phyloP scores from a whole-genome alignment of 2,888 invertebrate genomes.

The Digitonthophagus gazella region DNA sequence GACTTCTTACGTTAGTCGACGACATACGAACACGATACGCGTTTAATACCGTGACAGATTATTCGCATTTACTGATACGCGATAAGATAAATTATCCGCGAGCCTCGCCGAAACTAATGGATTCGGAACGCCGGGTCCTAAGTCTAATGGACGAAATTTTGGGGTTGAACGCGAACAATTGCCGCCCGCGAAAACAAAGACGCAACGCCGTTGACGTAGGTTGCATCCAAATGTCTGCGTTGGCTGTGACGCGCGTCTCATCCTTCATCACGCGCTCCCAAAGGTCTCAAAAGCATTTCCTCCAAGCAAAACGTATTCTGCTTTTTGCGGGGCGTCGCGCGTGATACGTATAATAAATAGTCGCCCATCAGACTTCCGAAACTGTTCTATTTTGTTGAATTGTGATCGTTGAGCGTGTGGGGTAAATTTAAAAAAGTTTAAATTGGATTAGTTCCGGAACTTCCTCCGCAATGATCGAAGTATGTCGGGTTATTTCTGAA shows the following conservation, averaged over 20 bases:
- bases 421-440: background rate
- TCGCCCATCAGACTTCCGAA: background rate
- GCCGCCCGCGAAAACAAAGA: background rate
- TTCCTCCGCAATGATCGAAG: background rate
- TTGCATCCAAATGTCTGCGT: background rate
- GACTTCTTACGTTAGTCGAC: too few relatives aligned
- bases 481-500: constrained; percentile 20
- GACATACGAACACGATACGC: too few relatives aligned
- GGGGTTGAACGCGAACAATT: background rate
- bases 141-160: background rate
- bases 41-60: too few relatives aligned
- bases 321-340: background rate
- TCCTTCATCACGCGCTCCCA: background rate
- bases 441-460: background rate
- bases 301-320: background rate
- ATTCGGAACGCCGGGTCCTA: too few relatives aligned
- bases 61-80: too few relatives aligned
- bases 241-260: background rate
- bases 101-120: too few relatives aligned
- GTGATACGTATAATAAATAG: background rate
- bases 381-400: background rate
- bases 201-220: background rate
- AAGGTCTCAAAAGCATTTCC: background rate
- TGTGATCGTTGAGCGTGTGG: background rate
- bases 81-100: too few relatives aligned